These are phyloP conservation scores for Anableps anableps DNA, from an alignment of 2,797 vertebrate genomes.

Conservation along the genomic window DNA sequence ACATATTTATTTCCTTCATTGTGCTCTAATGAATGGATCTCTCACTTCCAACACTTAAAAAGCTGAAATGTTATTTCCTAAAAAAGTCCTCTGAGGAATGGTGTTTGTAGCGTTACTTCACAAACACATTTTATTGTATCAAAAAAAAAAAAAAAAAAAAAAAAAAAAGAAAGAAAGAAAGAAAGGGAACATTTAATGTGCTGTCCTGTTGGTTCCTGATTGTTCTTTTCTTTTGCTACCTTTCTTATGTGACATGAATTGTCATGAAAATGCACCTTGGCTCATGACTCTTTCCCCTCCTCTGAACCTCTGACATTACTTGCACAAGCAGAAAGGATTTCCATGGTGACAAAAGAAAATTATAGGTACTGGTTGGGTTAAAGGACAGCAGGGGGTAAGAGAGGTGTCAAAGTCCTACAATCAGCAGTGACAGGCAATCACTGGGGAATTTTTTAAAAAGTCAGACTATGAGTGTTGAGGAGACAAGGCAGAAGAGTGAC, in stretches of 20 bases:
- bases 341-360: constrained; percentile 62
- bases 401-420: constrained; percentile 57
- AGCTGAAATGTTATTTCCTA: constrained; percentile 21
- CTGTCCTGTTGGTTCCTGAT: constrained; percentile 29
- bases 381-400: constrained; percentile 17
- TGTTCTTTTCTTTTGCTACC: constrained; percentile 23
- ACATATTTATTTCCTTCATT: constrained; percentile 6
- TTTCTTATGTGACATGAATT: constrained; percentile 26
- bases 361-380: constrained; percentile 41
- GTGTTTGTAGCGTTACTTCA: constrained; percentile 12
- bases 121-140: constrained; percentile 18
- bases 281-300: constrained; percentile 30
- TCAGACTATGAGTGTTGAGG: constrained; percentile 31
- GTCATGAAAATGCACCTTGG: constrained; percentile 28
- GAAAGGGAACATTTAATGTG: background rate
- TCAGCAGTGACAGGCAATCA: constrained; percentile 73
- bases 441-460: constrained; percentile 55
- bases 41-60: constrained; percentile 17
- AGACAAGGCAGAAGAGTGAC: constrained; percentile 46
- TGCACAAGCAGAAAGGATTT: constrained; percentile 37
- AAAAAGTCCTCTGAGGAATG: constrained; percentile 30
- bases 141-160: background rate
- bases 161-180: background rate
- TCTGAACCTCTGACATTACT: constrained; percentile 43
- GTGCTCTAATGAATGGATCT: background rate